Evolutionary conservation across 2,113 vertebrate genomes (phyloP), one percentile per base, ranked within the genome.

Genomic region (Piprites chloris): DNA sequence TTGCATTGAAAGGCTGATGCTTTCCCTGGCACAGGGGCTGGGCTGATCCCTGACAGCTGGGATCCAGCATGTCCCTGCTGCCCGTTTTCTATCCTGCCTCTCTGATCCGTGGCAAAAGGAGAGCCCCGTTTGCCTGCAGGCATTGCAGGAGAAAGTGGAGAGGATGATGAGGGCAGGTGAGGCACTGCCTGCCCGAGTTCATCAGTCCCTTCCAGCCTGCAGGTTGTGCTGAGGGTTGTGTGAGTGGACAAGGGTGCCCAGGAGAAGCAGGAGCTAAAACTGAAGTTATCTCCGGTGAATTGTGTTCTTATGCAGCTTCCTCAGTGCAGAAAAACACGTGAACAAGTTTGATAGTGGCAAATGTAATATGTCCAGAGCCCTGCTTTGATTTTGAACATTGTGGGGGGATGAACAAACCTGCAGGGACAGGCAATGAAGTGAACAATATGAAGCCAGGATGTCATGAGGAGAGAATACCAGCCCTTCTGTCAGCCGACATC

Each of bases 201-300:
- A 2, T 12, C 49, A 6, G 62, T 32, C 1, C 6, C 59, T 68
- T 23, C 1, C 11, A 20, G 39, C 44, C n/a, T 11, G 19, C 65
- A 49, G 72, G 33, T 5, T 5, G 2, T 5, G 24, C 93, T 10
- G 19, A 28, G 59, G 35, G 32, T 46, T 1, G 1, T 2, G 26
- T 3, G 21, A 28, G n/a, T 4, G 47, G 37, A 14, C n/a, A 11
- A 14, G 5, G 32, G 16, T 37, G 44, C 23, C 22, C 58, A n/a
- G 79, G 44, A 67, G 37, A 18, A 55, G 10, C 32, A 76, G 62
- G 26, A 56, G 52, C 8, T n/a, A n/a, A 15, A 46, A 9, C 72
- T 19, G 1, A 56, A 46, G 21, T 53, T 39, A 59, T 16, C 12
- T 13, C 9, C 20, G 32, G 0, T 30, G 32, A 19, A 30, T 20